Conservation (phyloP, 1,140 invertebrate species). For the Zaprionus inermis region DNA sequence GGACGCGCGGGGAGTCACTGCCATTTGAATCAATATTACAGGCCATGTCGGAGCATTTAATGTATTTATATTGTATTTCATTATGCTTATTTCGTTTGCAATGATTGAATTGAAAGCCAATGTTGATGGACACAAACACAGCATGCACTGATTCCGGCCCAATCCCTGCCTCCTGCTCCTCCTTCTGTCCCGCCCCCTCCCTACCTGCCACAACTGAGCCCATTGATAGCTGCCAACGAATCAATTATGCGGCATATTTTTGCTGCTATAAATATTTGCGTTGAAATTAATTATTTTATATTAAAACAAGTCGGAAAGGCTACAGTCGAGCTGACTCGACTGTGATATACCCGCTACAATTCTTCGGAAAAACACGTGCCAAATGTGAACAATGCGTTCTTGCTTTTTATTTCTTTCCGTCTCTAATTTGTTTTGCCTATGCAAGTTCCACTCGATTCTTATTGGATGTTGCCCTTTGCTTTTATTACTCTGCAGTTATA, state of each 20-base stretch:
- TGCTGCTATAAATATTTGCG: slow-evolving; percentile 80
- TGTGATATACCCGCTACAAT: too few relatives aligned
- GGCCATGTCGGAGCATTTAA: slow-evolving; percentile 63
- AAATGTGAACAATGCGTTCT: too few relatives aligned
- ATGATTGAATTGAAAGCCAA: slow-evolving; percentile 78
- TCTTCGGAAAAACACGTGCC: too few relatives aligned
- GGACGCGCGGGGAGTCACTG: too few relatives aligned
- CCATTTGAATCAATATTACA: slow-evolving; percentile 54
- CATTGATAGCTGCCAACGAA: slow-evolving; percentile 50
- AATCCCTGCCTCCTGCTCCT: background rate
- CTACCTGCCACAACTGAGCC: background rate
- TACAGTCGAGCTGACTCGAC: too few relatives aligned
- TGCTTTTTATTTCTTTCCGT: too few relatives aligned
- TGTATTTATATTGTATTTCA: slow-evolving; percentile 80
- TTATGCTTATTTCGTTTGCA: slow-evolving; percentile 77
- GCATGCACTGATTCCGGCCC: slow-evolving; percentile 14
- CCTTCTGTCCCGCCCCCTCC: too few relatives aligned
- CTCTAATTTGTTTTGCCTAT: too few relatives aligned
- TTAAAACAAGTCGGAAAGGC: too few relatives aligned
- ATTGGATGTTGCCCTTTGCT: too few relatives aligned
- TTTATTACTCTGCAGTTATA: too few relatives aligned
- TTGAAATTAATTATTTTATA: slow-evolving; percentile 83
- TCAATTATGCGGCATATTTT: slow-evolving; percentile 81
- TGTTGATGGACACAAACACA: slow-evolving; percentile 48
- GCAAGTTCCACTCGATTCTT: too few relatives aligned